Conservation (phyloP, 2,797 vertebrate genomes). For the Heteromormyrus szaboi region DNA sequence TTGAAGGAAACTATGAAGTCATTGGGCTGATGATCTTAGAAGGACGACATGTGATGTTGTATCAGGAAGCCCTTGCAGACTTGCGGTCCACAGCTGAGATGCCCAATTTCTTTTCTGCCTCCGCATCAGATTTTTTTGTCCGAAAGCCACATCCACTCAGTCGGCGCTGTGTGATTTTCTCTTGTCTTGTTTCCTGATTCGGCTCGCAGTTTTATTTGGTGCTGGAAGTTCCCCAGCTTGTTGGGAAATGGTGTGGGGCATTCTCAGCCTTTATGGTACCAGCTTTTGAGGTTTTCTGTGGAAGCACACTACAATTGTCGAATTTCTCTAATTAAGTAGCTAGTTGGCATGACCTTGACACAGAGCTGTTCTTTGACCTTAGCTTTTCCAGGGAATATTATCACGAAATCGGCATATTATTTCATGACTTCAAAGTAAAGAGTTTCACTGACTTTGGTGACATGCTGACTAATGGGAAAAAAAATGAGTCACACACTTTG, state of each 20-base stretch:
- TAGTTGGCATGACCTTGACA: not conserved
- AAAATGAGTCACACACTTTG: not conserved
- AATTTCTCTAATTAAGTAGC: not conserved
- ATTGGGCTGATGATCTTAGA: not conserved
- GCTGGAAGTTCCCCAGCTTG: conserved; percentile 48
- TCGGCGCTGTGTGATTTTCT: not conserved
- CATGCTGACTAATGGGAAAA: not conserved
- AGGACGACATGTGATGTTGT: not conserved
- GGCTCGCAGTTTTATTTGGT: conserved; percentile 31
- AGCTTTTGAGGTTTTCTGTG: conserved; percentile 37
- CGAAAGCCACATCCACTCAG: not conserved
- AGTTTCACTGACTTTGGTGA: not conserved
- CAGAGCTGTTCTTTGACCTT: not conserved
- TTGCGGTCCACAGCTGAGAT: not conserved
- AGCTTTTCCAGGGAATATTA: not conserved
- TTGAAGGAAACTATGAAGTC: not conserved
- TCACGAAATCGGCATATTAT: not conserved
- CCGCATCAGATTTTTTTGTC: not conserved
- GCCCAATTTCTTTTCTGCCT: not conserved
- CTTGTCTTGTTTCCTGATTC: conserved; percentile 29
- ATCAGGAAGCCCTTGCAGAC: not conserved
- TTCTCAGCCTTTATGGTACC: conserved; percentile 18
- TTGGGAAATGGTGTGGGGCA: conserved; percentile 20
- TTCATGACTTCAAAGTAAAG: not conserved
- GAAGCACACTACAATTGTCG: not conserved